Percentiles rank a stretch among this genome's conserved stretches.
phyloP scores from a whole-genome alignment of 2,888 invertebrate genomes.

The Pterobdella sp. region DNA sequence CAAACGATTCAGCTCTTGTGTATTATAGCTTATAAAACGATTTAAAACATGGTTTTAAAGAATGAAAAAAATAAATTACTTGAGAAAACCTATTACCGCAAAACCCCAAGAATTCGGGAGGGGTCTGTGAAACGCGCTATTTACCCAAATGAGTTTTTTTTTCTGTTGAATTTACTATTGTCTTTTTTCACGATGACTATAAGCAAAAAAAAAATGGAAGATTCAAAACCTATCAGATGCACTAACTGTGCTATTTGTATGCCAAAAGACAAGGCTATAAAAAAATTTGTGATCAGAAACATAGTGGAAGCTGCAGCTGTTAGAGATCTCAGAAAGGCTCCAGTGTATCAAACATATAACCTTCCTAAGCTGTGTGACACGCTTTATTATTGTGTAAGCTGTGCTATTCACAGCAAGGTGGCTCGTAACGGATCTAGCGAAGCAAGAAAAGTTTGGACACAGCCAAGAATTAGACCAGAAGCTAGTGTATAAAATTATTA shows the following conservation, averaged over 20 bases:
- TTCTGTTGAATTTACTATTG: too few species aligned
- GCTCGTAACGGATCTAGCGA: constrained; percentile 91
- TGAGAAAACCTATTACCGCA: too few species aligned
- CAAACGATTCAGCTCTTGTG: too few species aligned
- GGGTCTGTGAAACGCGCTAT: too few species aligned
- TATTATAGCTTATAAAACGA: too few species aligned
- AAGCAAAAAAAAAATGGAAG: constrained; percentile 98
- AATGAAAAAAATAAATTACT: too few species aligned
- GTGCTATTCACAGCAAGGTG: constrained; percentile 99
- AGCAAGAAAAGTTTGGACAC: constrained; percentile 89
- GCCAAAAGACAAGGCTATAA: constrained; percentile 98
- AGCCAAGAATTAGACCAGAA: constrained; percentile 60
- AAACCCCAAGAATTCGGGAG: too few species aligned
- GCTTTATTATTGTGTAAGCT: constrained; percentile 96
- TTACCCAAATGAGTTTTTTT: too few species aligned
- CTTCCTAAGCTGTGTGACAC: constrained; percentile 97
- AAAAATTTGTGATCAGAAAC: constrained; percentile 87
- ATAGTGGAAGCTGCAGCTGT: constrained; percentile 99
- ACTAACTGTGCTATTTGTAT: constrained; percentile 98
- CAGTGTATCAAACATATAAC: constrained; percentile 80
- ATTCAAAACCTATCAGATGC: constrained; percentile 91
- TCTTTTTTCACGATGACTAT: too few species aligned
- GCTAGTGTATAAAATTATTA: constrained; percentile 43
- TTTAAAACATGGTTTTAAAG: too few species aligned
- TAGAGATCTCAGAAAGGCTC: constrained; percentile 92